Evolutionary conservation across 2,113 vertebrate genomes (phyloP).

Genomic region (Redunca redunca): DNA sequence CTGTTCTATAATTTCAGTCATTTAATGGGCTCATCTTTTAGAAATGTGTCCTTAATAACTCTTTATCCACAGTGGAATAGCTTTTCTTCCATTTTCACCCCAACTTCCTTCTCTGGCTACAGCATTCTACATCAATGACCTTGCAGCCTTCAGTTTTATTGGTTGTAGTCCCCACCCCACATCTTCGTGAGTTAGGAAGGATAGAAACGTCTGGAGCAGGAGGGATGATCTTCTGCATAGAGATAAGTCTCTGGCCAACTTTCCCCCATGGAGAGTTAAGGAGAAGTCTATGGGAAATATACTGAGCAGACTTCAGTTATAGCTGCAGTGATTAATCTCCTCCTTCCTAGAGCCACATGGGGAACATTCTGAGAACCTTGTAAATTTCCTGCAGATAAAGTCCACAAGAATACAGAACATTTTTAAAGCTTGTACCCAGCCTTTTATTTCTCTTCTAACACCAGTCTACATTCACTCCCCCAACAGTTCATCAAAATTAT

Average conservation of each 20-base stretch:
- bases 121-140: too few species aligned
- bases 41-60: neutral
- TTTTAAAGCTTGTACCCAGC: neutral
- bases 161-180: neutral
- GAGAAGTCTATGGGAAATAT: neutral
- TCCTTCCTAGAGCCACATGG: neutral
- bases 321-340: neutral
- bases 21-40: neutral
- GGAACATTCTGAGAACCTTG: neutral
- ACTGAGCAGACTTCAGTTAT: neutral
- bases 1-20: neutral
- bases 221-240: accelerated
- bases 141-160: neutral
- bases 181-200: neutral
- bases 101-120: neutral
- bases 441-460: neutral
- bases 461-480: neutral
- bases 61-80: neutral
- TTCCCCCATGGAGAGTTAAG: neutral
- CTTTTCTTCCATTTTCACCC: accelerated
- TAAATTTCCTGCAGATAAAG: neutral
- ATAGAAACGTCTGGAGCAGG: neutral
- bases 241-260: neutral
- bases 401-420: neutral
- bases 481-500: neutral